Evolutionary conservation across 2,113 vertebrate species (phyloP).

Genomic region (Syngnathus floridae): DNA sequence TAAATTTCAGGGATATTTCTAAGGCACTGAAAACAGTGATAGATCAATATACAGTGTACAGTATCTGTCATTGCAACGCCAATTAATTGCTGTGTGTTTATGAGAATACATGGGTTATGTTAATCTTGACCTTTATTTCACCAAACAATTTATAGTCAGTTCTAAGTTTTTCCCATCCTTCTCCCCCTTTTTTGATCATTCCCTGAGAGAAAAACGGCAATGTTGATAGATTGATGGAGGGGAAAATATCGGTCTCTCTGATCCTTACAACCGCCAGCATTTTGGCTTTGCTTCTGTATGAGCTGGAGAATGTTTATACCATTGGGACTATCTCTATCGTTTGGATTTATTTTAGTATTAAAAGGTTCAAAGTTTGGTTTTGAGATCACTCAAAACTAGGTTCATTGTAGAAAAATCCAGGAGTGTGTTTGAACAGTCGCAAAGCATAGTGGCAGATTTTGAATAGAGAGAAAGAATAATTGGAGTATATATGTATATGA

Average conservation of each 20-base stretch:
- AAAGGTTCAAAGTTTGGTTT: constrained; percentile 5
- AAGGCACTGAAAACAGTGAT: neutral
- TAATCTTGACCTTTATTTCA: constrained; percentile 28
- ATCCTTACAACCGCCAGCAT: constrained; percentile 13
- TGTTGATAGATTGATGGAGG: constrained; percentile 24
- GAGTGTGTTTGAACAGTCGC: neutral
- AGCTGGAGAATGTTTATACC: constrained; percentile 8
- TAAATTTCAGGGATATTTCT: neutral
- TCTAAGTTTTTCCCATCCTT: constrained; percentile 1
- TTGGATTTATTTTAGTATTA: constrained; percentile 17
- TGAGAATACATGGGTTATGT: constrained; percentile 11
- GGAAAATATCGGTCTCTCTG: constrained; percentile 3
- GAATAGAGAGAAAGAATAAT: no score
- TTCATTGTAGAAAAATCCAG: constrained; percentile 6
- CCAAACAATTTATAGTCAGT: constrained; percentile 19
- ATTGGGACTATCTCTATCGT: constrained; percentile 22
- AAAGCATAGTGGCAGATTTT: neutral
- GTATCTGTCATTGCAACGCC: neutral
- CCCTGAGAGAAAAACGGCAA: constrained; percentile 3
- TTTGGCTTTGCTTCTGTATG: constrained; percentile 11
- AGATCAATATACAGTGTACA: no score
- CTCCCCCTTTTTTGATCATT: constrained; percentile 5
- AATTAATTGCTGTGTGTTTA: neutral
- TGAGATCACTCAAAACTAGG: constrained; percentile 20
- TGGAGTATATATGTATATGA: no score